phyloP scores from a whole-genome alignment of 1,140 invertebrate species.

The Lanistes nyassanus region DNA sequence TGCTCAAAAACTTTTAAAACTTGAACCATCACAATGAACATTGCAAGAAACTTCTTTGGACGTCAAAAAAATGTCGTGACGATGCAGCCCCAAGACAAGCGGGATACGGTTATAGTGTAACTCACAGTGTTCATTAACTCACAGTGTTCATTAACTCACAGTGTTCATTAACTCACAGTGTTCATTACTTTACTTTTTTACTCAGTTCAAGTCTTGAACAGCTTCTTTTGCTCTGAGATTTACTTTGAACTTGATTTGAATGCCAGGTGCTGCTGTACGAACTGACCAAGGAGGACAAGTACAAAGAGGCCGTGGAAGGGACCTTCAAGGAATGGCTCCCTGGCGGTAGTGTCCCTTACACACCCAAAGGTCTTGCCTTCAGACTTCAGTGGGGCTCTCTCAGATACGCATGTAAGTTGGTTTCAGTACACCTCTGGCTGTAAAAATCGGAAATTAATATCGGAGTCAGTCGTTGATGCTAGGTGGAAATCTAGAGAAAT shows the following conservation, averaged over 20 bases:
- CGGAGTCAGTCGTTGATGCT: neutral
- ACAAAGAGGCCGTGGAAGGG: constrained; percentile 42
- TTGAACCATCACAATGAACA: no score
- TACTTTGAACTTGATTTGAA: no score
- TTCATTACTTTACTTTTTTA: no score
- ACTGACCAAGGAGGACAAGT: constrained; percentile 44
- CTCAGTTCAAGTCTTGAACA: no score
- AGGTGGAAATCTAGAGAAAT: neutral
- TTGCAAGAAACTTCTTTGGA: no score
- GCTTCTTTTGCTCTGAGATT: neutral
- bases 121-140: no score
- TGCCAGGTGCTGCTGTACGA: constrained; percentile 54
- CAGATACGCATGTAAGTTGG: constrained; percentile 41
- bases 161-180: no score
- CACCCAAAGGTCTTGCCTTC: constrained; percentile 53
- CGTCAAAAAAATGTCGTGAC: no score
- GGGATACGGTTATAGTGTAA: no score
- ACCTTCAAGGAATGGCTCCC: constrained; percentile 56
- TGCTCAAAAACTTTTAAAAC: no score
- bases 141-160: no score
- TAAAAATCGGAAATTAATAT: neutral
- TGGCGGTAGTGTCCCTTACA: constrained; percentile 53
- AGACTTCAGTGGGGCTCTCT: constrained; percentile 50
- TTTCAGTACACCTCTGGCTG: neutral
- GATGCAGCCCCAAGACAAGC: no score